A percentile compares a stretch with the other conserved stretches of the same genome.
Evolutionary conservation across 2,888 invertebrate genomes (phyloP).

Genomic region (Anthophora plumipes): DNA sequence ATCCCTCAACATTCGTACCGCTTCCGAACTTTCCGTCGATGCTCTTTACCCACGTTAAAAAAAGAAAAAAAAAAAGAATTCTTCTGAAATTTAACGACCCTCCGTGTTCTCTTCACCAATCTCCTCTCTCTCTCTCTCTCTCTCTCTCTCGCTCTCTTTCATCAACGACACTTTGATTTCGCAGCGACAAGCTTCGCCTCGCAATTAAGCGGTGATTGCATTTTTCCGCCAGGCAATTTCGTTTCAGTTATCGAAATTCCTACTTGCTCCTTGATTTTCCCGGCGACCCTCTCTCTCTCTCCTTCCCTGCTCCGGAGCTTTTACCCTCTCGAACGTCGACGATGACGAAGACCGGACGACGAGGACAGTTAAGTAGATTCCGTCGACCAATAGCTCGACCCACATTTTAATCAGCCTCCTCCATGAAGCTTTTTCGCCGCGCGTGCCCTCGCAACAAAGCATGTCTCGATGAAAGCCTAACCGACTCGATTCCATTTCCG

Average conservation of each 20-base stretch:
- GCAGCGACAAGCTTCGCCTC: slow-evolving; percentile 11
- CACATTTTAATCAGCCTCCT: slow-evolving; percentile 28
- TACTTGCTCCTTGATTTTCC: background rate
- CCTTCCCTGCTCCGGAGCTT: slow-evolving; percentile 70
- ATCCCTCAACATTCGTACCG: too few relatives aligned
- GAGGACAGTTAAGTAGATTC: slow-evolving; percentile 33
- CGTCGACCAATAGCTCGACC: slow-evolving; percentile 37
- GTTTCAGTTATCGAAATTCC: slow-evolving; percentile 50
- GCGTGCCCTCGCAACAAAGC: background rate
- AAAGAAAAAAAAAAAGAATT: too few relatives aligned
- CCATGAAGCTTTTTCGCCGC: slow-evolving; percentile 16
- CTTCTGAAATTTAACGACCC: background rate
- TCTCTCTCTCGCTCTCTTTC: background rate
- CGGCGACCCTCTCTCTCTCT: slow-evolving; percentile 72
- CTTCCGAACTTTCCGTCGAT: too few relatives aligned
- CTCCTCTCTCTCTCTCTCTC: too few relatives aligned
- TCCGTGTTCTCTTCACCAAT: background rate
- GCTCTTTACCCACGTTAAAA: too few relatives aligned
- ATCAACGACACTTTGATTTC: slow-evolving; percentile 11
- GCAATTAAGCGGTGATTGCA: slow-evolving; percentile 40
- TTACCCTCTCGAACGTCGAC: background rate
- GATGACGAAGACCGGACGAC: background rate
- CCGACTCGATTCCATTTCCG: slow-evolving; percentile 25
- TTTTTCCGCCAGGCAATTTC: slow-evolving; percentile 35
- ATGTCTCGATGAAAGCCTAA: slow-evolving; percentile 23